Evolutionary conservation across 2,888 invertebrate genomes (phyloP).

Genomic region (Drosophila multiciliata): DNA sequence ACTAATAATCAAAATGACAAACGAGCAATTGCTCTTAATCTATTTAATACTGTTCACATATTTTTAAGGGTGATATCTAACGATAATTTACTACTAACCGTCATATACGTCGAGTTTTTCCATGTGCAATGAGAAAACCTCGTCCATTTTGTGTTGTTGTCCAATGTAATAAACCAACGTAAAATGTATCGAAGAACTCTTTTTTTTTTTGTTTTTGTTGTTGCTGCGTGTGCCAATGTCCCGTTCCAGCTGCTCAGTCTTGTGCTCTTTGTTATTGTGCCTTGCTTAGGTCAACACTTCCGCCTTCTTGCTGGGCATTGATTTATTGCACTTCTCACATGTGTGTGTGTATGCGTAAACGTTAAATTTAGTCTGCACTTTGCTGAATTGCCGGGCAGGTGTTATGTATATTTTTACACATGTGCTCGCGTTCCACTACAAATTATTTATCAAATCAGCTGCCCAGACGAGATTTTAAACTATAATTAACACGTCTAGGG

Average conservation of each 20-base stretch:
- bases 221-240: slow-evolving; percentile 15
- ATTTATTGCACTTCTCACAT: slow-evolving; percentile 67
- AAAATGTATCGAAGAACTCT: slow-evolving; percentile 37
- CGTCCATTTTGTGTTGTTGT: slow-evolving; percentile 78
- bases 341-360: slow-evolving; percentile 18
- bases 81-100: slow-evolving; percentile 67
- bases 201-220: not conserved
- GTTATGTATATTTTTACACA: slow-evolving; percentile 6
- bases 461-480: slow-evolving; percentile 20
- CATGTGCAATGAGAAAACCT: slow-evolving; percentile 83
- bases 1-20: slow-evolving; percentile 62
- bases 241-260: slow-evolving; percentile 52
- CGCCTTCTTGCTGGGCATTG: slow-evolving; percentile 60
- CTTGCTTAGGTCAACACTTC: slow-evolving; percentile 44
- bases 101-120: slow-evolving; percentile 84
- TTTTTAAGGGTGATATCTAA: slow-evolving; percentile 46
- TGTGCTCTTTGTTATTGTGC: slow-evolving; percentile 51
- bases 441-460: not conserved
- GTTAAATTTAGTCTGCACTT: slow-evolving; percentile 43
- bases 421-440: not conserved
- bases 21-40: slow-evolving; percentile 65
- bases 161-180: slow-evolving; percentile 28
- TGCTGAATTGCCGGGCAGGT: slow-evolving; percentile 26
- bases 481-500: slow-evolving; percentile 57
- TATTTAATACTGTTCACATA: slow-evolving; percentile 71